phyloP scores from a whole-genome alignment of 2,797 vertebrate species.

The Anabacerthia variegaticeps region DNA sequence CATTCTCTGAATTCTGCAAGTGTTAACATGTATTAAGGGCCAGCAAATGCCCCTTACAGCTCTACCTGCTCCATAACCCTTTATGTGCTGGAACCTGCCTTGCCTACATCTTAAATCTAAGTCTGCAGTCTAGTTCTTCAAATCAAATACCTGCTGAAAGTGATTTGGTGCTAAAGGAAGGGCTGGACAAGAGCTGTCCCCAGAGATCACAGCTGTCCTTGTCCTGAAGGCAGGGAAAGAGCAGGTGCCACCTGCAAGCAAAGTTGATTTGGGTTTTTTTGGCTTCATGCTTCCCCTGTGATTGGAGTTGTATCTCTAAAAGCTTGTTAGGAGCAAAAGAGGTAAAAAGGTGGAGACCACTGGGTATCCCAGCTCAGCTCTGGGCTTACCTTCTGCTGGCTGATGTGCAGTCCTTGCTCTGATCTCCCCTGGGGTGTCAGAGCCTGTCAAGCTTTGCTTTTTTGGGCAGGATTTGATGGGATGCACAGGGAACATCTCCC shows the following conservation, averaged over 20 bases:
- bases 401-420: neutral
- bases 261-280: neutral
- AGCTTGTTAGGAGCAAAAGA: neutral
- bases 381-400: accelerated
- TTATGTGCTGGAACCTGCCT: neutral
- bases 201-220: neutral
- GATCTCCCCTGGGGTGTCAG: neutral
- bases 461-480: neutral
- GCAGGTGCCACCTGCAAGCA: neutral
- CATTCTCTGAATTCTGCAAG: neutral
- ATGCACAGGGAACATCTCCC: accelerated
- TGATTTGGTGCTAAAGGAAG: neutral
- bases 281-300: accelerated
- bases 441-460: neutral
- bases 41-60: accelerated
- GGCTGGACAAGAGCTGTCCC: neutral
- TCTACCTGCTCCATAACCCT: accelerated
- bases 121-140: neutral
- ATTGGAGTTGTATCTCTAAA: neutral
- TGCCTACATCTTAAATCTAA: neutral
- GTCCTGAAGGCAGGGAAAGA: neutral
- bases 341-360: accelerated
- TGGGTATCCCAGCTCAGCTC: neutral
- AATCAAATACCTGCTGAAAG: neutral
- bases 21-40: neutral